phyloP scores from a whole-genome alignment of 2,797 vertebrate species.

The Neosalanx taihuensis region DNA sequence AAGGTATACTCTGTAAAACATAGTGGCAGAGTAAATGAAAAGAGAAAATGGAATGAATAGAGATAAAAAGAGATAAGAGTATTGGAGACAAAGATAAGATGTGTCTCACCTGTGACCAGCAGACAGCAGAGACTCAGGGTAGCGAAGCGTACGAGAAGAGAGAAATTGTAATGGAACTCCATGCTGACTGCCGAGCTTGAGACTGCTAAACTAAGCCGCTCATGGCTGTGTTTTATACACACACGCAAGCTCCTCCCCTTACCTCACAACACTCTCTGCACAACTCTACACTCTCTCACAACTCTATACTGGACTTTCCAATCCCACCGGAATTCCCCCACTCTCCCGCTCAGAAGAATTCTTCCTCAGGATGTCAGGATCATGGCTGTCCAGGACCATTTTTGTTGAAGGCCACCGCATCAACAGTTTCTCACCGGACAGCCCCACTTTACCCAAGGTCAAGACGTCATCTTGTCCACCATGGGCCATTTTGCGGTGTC shows the following conservation, averaged over 20 bases:
- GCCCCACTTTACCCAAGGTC: too few relatives aligned
- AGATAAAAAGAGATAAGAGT: not conserved
- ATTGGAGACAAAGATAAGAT: not conserved
- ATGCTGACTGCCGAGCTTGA: constrained; percentile 45
- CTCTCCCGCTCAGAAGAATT: not conserved
- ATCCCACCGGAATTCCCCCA: not conserved
- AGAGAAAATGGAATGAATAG: not conserved
- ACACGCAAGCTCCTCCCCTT: constrained; percentile 45
- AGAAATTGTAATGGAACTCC: constrained; percentile 39
- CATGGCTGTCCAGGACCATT: not conserved
- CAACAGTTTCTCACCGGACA: too few relatives aligned
- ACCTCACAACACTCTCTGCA: not conserved
- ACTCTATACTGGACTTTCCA: constrained; percentile 24
- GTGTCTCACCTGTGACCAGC: constrained; percentile 57
- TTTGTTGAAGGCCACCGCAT: too few relatives aligned
- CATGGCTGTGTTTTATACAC: constrained; percentile 45
- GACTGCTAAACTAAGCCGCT: constrained; percentile 21
- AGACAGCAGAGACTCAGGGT: constrained; percentile 51
- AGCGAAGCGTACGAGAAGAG: constrained; percentile 36
- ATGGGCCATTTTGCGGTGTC: too few relatives aligned
- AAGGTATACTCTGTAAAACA: not conserved
- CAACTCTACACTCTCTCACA: not conserved
- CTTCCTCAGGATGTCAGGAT: not conserved
- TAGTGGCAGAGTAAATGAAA: constrained; percentile 7
- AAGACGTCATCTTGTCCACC: too few relatives aligned